These are phyloP conservation scores for Corvus moneduloides DNA, from an alignment of 2,113 vertebrate genomes.

Conservation along the genomic window DNA sequence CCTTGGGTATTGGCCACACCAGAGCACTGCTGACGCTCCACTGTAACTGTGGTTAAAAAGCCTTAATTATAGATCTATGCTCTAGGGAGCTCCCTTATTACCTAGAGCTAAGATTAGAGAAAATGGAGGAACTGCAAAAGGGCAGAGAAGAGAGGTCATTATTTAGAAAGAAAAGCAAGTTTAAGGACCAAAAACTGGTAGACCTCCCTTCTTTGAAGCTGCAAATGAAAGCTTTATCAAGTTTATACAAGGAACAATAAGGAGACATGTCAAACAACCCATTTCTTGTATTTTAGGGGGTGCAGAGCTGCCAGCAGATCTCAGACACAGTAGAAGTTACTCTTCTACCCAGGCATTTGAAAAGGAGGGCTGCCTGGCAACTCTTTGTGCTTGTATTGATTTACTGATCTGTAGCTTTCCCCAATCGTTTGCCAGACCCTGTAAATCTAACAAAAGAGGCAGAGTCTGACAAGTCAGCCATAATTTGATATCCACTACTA, in stretches of 20 bases:
- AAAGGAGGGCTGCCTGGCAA: background rate
- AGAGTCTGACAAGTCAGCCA: conserved; percentile 40
- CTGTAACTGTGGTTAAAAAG: conserved; percentile 31
- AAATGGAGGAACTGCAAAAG: conserved; percentile 13
- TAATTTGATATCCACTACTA: conserved; percentile 42
- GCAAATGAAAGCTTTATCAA: background rate
- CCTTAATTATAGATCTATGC: conserved; percentile 31
- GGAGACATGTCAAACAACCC: background rate
- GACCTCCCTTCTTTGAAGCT: background rate
- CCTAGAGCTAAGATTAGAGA: conserved; percentile 43
- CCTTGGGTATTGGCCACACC: background rate
- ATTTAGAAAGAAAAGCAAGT: conserved; percentile 29
- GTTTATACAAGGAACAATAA: background rate
- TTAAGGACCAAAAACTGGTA: background rate
- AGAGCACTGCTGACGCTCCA: background rate
- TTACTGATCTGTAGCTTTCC: conserved; percentile 24
- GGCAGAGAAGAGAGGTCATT: conserved; percentile 14
- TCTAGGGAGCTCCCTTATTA: conserved; percentile 39
- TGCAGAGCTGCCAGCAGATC: background rate
- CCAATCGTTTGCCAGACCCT: background rate
- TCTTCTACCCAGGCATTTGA: background rate
- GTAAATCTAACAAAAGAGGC: conserved; percentile 38
- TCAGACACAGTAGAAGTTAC: background rate
- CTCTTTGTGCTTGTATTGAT: background rate
- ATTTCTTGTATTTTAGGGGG: background rate